A percentile compares a stretch with the other conserved stretches of the same genome.
Conservation (phyloP, 2,888 invertebrate genomes). For the Campoplex nolae region DNA sequence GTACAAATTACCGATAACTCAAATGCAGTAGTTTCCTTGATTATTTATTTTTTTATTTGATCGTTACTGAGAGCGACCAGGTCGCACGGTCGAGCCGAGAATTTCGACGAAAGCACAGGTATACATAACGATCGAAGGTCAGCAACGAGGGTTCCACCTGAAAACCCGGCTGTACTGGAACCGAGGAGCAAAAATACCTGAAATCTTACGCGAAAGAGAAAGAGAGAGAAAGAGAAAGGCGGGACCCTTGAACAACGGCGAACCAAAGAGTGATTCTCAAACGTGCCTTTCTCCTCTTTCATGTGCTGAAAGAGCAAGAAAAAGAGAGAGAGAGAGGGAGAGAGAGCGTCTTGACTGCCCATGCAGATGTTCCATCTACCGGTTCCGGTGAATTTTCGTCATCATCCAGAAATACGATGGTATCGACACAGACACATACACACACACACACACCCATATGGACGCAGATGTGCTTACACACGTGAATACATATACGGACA, state of each 20-base stretch:
- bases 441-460: not conserved
- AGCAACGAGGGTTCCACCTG: conserved; percentile 31
- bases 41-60: not conserved
- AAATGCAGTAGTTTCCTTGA: not conserved
- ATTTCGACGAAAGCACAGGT: conserved; percentile 32
- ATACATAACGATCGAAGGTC: conserved; percentile 58
- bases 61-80: conserved; percentile 22
- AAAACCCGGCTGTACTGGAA: conserved; percentile 1
- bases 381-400: conserved; percentile 44
- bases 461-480: too few relatives aligned
- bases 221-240: not conserved
- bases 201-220: conserved; percentile 13
- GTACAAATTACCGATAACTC: not conserved
- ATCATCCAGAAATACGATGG: conserved; percentile 59
- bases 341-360: conserved; percentile 9
- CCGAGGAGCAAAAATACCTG: conserved; percentile 44
- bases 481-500: not conserved
- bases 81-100: not conserved
- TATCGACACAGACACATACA: conserved; percentile 5
- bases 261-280: conserved; percentile 30
- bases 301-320: conserved; percentile 35
- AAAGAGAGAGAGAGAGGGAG: conserved; percentile 16
- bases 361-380: conserved; percentile 53
- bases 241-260: conserved; percentile 45
- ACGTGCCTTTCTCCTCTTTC: conserved; percentile 47